A percentile compares a stretch with the other conserved stretches of the same genome.
phyloP scores from a whole-genome alignment of 2,888 invertebrate genomes.

The Cerceris rybyensis region DNA sequence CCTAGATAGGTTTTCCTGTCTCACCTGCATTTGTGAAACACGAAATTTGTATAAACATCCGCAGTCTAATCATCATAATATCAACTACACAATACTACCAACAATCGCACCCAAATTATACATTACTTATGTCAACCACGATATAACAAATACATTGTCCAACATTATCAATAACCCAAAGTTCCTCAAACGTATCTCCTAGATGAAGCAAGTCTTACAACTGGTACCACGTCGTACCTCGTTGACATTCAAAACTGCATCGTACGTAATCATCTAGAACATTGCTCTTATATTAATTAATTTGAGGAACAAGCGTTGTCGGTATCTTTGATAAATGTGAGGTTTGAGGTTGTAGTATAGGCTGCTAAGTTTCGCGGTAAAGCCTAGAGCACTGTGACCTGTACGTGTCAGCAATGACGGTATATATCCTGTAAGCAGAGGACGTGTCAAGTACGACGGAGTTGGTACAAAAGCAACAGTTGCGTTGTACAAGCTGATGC shows the following conservation, averaged over 20 bases:
- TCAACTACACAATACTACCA: too few relatives aligned
- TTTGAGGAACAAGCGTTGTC: constrained; percentile 22
- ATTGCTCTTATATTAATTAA: constrained; percentile 28
- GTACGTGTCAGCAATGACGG: constrained; percentile 33
- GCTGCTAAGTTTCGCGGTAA: constrained; percentile 33
- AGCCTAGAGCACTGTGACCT: constrained; percentile 40
- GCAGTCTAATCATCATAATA: too few relatives aligned
- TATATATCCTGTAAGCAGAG: constrained; percentile 22
- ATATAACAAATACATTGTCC: too few relatives aligned
- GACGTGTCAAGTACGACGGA: constrained; percentile 24
- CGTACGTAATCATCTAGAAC: neutral
- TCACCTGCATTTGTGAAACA: too few relatives aligned
- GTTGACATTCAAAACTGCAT: constrained; percentile 4
- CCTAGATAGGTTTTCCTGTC: too few relatives aligned
- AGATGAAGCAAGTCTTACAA: too few relatives aligned
- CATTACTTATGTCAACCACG: too few relatives aligned
- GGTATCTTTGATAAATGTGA: constrained; percentile 33
- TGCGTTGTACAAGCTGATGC: constrained; percentile 15
- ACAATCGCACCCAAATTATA: too few relatives aligned
- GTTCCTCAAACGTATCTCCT: too few relatives aligned
- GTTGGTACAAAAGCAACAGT: constrained; percentile 52
- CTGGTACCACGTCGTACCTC: neutral
- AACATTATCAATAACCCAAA: too few relatives aligned
- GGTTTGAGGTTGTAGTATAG: neutral
- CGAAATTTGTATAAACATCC: too few relatives aligned